Evolutionary conservation across 2,797 vertebrate species (phyloP), one percentile per base, ranked within the genome.

Genomic region (Hydrocynus forskahlii): DNA sequence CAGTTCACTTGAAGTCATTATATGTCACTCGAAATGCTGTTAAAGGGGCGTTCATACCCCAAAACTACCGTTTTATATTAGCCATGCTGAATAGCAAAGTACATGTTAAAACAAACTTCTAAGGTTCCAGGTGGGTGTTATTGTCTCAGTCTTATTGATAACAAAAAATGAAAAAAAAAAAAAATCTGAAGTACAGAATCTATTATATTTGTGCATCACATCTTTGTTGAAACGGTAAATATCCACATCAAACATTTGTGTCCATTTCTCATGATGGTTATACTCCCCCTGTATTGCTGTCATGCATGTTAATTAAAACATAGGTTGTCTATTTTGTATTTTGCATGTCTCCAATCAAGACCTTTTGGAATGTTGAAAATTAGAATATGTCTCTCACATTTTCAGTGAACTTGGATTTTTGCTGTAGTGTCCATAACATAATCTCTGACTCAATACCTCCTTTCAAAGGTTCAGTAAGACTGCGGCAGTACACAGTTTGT

Each of bases 221-320:
- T 5, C 7, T 45, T n/a, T 68, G 13, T 14, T 14, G 29, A 14
- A 35, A 38, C 16, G 6, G 6, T 23, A 45, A 68, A n/a, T 69
- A 69, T 23, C 2, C 17, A 13, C 62, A 74, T 81, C 40, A 59
- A 23, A 52, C 54, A 62, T 69, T 48, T 60, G 38, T 57, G 43
- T 68, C 12, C 16, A 48, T 45, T 60, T 62, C 16, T 76, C 64
- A 60, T 75, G 7, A 17, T 50, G 59, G 63, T 75, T 68, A 23
- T 69, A 69, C n/a, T 60, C 2, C 63, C 52, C 50, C 23, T 67
- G 0, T 23, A 52, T 60, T 69, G 52, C 9, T 57, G 52, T 7
- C 25, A 7, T 75, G 79, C 79, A 81, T 76, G 79, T 35, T 14
- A 21, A 2, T 55, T 55, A 43, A 16, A 66, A 55, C 35, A 5